Evolutionary conservation across 2,113 vertebrate genomes (phyloP).

Genomic region (Alethe diademata): DNA sequence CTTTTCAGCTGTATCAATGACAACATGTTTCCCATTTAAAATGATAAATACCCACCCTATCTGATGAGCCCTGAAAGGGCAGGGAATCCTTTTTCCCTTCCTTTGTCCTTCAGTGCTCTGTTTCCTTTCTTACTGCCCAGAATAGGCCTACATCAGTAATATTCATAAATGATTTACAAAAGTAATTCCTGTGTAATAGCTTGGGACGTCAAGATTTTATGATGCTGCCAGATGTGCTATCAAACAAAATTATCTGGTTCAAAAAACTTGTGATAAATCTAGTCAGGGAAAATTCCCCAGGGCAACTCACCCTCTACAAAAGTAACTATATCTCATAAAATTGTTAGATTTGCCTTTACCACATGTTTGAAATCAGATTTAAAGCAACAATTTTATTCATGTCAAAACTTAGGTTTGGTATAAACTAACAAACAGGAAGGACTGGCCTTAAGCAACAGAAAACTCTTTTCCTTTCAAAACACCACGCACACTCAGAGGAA

Average conservation of each 20-base stretch:
- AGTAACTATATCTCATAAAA: slow-evolving; percentile 34
- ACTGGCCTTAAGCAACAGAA: slow-evolving; percentile 35
- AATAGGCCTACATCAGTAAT: slow-evolving; percentile 67
- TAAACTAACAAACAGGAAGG: slow-evolving; percentile 51
- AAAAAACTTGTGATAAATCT: slow-evolving; percentile 74
- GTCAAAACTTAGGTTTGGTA: not conserved
- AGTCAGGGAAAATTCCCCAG: slow-evolving; percentile 52
- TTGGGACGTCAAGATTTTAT: slow-evolving; percentile 74
- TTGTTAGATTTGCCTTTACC: slow-evolving; percentile 2
- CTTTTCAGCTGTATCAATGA: slow-evolving; percentile 57
- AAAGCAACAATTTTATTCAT: slow-evolving; percentile 27
- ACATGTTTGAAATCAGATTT: slow-evolving; percentile 40
- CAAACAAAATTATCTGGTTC: slow-evolving; percentile 73
- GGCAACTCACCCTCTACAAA: slow-evolving; percentile 41
- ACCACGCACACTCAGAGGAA: not conserved
- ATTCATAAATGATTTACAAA: slow-evolving; percentile 79
- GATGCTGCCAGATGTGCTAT: slow-evolving; percentile 77
- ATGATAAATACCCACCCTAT: slow-evolving; percentile 41
- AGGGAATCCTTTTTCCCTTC: slow-evolving; percentile 34
- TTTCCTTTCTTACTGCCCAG: slow-evolving; percentile 52
- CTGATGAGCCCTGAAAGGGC: slow-evolving; percentile 15
- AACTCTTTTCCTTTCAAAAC: slow-evolving; percentile 54
- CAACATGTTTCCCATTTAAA: slow-evolving; percentile 53
- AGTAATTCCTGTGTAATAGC: slow-evolving; percentile 74
- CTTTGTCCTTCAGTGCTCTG: slow-evolving; percentile 54